Evolutionary conservation across 2,888 invertebrate genomes (phyloP).

Genomic region (Diachrysia chrysitis): DNA sequence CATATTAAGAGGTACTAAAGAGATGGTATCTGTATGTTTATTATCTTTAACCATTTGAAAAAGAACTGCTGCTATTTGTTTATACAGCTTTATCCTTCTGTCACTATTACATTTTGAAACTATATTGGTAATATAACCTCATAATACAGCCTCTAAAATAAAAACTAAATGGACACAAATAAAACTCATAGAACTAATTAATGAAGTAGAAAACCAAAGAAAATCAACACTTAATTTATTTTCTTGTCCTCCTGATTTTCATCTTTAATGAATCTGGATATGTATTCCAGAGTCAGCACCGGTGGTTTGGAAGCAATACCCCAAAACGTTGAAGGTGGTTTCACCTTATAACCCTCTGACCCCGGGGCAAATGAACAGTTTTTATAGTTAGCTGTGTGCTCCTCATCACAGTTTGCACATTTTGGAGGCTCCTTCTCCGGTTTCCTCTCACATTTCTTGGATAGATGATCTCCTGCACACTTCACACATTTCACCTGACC

Average conservation of each 20-base stretch:
- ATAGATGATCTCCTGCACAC: slow-evolving; percentile 76
- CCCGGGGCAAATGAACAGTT: slow-evolving; percentile 66
- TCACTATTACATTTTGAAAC: no score
- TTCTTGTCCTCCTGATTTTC: slow-evolving; percentile 1
- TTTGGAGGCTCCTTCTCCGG: slow-evolving; percentile 63
- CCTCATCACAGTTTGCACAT: slow-evolving; percentile 75
- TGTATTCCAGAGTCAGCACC: slow-evolving; percentile 47
- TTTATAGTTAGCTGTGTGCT: slow-evolving; percentile 74
- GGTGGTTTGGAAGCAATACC: slow-evolving; percentile 24
- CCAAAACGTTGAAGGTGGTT: slow-evolving; percentile 20
- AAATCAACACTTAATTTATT: neutral
- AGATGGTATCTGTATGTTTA: neutral
- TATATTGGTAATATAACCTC: no score
- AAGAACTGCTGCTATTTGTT: no score
- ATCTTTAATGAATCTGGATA: slow-evolving; percentile 2
- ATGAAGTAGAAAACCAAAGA: neutral
- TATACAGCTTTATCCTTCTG: no score
- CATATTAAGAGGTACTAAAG: neutral
- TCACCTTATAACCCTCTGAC: slow-evolving; percentile 50
- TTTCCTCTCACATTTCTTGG: slow-evolving; percentile 69
- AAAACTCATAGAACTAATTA: neutral
- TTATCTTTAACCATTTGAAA: no score
- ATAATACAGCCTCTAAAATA: no score
- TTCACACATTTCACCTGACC: slow-evolving; percentile 76
- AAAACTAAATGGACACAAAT: neutral